phyloP scores from a whole-genome alignment of 2,113 vertebrate genomes.

The Sterna hirundo region DNA sequence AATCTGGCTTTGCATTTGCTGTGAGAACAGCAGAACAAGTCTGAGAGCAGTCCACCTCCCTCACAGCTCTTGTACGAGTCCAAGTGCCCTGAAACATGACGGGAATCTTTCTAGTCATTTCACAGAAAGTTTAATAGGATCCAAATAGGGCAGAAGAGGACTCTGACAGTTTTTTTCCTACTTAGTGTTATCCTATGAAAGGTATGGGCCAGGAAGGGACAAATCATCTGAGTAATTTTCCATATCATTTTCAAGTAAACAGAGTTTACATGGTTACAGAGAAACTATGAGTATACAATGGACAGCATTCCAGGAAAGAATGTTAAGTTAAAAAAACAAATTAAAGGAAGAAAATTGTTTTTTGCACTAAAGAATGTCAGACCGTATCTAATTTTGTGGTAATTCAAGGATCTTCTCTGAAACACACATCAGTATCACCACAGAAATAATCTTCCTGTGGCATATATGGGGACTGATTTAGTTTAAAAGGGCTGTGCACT shows the following conservation, averaged over 20 bases:
- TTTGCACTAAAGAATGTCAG: not conserved
- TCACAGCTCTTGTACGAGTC: not conserved
- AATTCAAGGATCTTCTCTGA: not conserved
- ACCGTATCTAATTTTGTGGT: not conserved
- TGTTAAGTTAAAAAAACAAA: not conserved
- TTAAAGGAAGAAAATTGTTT: not conserved
- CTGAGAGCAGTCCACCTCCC: not conserved
- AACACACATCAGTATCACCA: not conserved
- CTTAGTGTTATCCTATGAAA: not conserved
- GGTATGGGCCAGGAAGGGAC: not conserved
- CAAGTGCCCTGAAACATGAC: not conserved
- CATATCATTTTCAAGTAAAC: not conserved
- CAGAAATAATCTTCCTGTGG: not conserved
- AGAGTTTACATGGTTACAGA: not conserved
- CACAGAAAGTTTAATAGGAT: not conserved
- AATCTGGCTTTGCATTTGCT: not conserved
- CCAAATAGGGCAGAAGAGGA: not conserved
- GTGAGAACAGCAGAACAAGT: not conserved
- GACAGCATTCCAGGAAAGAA: not conserved
- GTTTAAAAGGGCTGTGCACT: not conserved
- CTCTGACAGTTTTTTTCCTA: not conserved
- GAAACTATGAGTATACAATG: not conserved
- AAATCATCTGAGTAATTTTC: not conserved
- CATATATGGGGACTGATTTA: not conserved
- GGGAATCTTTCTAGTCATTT: not conserved